Evolutionary conservation across 2,797 vertebrate genomes (phyloP), one percentile per base, ranked within the genome.

Genomic region (Aplochiton taeniatus): DNA sequence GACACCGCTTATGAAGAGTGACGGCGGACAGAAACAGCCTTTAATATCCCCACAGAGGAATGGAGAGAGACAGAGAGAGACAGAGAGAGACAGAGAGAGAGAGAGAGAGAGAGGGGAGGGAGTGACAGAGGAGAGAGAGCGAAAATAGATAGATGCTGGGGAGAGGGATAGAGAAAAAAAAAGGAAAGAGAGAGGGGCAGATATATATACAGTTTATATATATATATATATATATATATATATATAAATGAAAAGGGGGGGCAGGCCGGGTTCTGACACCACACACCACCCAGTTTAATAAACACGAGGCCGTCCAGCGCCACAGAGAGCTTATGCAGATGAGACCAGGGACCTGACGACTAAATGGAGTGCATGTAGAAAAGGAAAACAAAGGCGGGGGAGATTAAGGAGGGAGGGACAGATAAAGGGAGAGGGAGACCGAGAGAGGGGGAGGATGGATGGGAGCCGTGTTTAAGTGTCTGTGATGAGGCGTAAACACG

Each of bases 1-100:
- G 85, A 89, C 88, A 88, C 86, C 77, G 81, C 86, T 87, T 88
- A 89, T 88, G 89, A 91, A 91, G 89, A 91, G 82, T 90, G 90
- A 89, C 87, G 80, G 87, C 84, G 81, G 88, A 89, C 88, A 91
- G 89, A 87, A 88, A 85, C 88, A 86, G 85, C 80, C 81, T 86
- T 90, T 90, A 90, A 90, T 91, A 86, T 83, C 77, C 81, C 85
- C 83, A 83, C 78, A 83, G 83, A 84, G 81, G 82, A 86, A 79
- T 42, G n/a, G 51, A 52, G 42, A 14, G 20, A 13, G 42, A 60
- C 5, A 60, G 43, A 10, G 18, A 14, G 17, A 45, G 18, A 20
- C 48, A 18, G 42, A 16, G 58, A 13, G 43, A 31, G 53, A 10
- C 12, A 41, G 11, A 47, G 45, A 55, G 20, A 20, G 42, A 31